Percentiles rank a stretch among this genome's conserved stretches.
Evolutionary conservation across 2,888 invertebrate species (phyloP).

Genomic region (Eumerus sabulonum): DNA sequence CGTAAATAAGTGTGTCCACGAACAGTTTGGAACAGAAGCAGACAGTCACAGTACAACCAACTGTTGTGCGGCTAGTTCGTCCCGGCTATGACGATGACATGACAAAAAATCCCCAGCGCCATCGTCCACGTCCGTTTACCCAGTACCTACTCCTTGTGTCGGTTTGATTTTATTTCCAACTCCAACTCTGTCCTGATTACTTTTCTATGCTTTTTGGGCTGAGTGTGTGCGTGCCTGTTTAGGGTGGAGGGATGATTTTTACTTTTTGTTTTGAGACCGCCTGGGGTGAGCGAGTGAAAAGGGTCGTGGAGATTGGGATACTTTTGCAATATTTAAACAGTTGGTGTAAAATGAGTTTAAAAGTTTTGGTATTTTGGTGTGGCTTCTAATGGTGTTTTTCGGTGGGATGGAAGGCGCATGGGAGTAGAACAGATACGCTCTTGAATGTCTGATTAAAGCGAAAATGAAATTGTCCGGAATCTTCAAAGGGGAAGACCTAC

Average conservation of each 20-base stretch:
- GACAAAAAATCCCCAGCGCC: not conserved
- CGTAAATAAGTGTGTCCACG: slow-evolving; percentile 62
- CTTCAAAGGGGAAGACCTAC: slow-evolving; percentile 49
- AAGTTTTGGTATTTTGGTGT: slow-evolving; percentile 64
- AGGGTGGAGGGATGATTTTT: not conserved
- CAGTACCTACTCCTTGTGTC: slow-evolving; percentile 13
- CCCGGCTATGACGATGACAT: slow-evolving; percentile 46
- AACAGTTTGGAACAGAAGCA: slow-evolving; percentile 37
- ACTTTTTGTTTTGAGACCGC: too few species aligned
- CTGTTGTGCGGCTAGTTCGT: slow-evolving; percentile 67
- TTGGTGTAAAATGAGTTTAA: slow-evolving; percentile 66
- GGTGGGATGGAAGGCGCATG: not conserved
- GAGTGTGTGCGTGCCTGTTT: slow-evolving; percentile 2
- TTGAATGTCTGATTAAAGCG: slow-evolving; percentile 51
- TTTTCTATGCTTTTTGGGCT: slow-evolving; percentile 64
- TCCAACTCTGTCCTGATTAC: slow-evolving; percentile 61
- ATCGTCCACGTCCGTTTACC: too few species aligned
- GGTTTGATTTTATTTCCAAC: slow-evolving; percentile 39
- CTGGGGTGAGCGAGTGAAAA: not conserved
- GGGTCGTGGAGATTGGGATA: slow-evolving; percentile 45
- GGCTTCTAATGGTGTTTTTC: slow-evolving; percentile 50
- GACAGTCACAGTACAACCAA: slow-evolving; percentile 62
- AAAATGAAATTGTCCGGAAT: slow-evolving; percentile 62
- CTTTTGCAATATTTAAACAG: slow-evolving; percentile 65
- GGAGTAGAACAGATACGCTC: too few species aligned